Evolutionary conservation across 2,113 vertebrate genomes (phyloP).

Genomic region (Phyllopteryx taeniolatus): DNA sequence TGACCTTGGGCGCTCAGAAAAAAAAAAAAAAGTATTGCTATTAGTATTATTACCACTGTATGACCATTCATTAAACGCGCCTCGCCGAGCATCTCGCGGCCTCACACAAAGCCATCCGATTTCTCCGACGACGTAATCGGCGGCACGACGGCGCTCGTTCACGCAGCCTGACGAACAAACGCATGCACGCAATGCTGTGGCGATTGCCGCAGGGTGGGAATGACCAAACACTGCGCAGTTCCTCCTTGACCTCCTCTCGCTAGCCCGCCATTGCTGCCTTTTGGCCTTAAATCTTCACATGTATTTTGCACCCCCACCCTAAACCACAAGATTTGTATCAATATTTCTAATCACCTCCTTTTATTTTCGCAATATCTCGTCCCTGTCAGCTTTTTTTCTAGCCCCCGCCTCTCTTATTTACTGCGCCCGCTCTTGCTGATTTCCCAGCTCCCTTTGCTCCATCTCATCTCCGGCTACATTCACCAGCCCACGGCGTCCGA

Average conservation of each 20-base stretch:
- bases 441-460: conserved; percentile 43
- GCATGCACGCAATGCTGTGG: conserved; percentile 49
- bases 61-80: conserved; percentile 64
- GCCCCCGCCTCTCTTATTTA: conserved; percentile 60
- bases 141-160: conserved; percentile 29
- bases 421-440: conserved; percentile 45
- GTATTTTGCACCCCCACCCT: conserved; percentile 23
- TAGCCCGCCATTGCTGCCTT: conserved; percentile 71
- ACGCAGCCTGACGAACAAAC: conserved; percentile 67
- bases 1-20: too few relatives aligned
- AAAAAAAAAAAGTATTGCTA: too few relatives aligned
- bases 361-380: conserved; percentile 60
- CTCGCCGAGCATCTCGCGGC: conserved; percentile 59
- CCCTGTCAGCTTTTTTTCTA: conserved; percentile 36
- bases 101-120: conserved; percentile 77
- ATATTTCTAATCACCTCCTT: conserved; percentile 45
- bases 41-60: too few relatives aligned
- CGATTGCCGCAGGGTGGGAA: conserved; percentile 93
- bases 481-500: conserved; percentile 65
- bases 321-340: conserved; percentile 39
- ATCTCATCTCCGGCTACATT: conserved; percentile 66
- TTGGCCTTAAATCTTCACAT: conserved; percentile 51
- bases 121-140: conserved; percentile 38
- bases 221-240: conserved; percentile 85
- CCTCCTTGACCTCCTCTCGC: conserved; percentile 76